Evolutionary conservation across 2,888 invertebrate genomes (phyloP), one percentile per base, ranked within the genome.

Genomic region (Chorisops tibialis): DNA sequence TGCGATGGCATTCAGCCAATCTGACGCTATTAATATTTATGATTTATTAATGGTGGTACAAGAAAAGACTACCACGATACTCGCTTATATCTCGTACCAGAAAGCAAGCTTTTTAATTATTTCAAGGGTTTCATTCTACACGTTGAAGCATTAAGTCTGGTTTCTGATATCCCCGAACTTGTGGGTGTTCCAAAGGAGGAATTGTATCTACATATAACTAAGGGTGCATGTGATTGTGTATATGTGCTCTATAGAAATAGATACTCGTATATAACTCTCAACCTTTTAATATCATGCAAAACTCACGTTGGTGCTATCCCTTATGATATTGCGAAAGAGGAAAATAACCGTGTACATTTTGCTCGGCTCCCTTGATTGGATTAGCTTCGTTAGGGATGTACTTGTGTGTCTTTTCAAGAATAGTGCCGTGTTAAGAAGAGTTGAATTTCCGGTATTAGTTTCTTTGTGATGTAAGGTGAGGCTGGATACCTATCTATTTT

Each of bases 1-100:
- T n/a, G n/a, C 30, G 18, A 51, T 22, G 51, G 37, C 37, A 51
- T 51, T 35, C 16, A 12, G 37, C 51, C 51, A 51, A 19, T 19
- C 37, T 37, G 37, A 37, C 19, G 37, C 51, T 51, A 51, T 51
- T 51, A 51, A 51, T 51, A 51, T 51, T 51, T 51, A 51, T 51
- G 51, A 51, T 51, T 51, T 51, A 51, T 51, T 51, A 51, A 37
- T 50, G 47, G 47, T 5, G 21, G 16, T 39, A 16, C 12, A 16
- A 18, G 19, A 45, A 21, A 47, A 22, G 47, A 47, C 22, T 47
- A 21, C 22, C 12, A 22, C 47, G 21, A n/a, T 14, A 21, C 21
- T n/a, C 22, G 9, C 47, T 47, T 21, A 18, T 5, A 1, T 45
- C 16, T 18, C n/a, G 21, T 21, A 21, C 7, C 14, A 51, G 18